Percentiles rank a stretch among this genome's conserved stretches.
These are phyloP conservation scores for Dendronephthya gigantea DNA, from an alignment of 64 coral and sea anemone species.

Conservation along the genomic window DNA sequence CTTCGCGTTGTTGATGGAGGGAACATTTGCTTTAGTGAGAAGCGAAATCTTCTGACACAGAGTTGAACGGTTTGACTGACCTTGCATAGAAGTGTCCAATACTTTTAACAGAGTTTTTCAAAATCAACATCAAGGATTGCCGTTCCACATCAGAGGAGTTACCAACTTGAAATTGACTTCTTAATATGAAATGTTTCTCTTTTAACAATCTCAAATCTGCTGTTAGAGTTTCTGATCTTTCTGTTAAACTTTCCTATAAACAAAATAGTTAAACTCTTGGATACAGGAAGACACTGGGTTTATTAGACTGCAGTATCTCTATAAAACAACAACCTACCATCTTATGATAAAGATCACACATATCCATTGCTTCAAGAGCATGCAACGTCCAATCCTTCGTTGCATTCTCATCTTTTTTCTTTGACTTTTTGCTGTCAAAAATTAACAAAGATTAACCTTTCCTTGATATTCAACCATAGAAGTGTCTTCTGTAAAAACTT, in stretches of 20 bases:
- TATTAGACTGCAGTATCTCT: too few relatives aligned
- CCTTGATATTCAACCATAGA: too few relatives aligned
- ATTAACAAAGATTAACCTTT: background rate
- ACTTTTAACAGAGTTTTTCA: background rate
- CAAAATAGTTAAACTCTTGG: background rate
- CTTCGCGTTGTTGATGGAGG: too few relatives aligned
- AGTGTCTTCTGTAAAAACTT: background rate
- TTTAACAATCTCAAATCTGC: conserved; percentile 4
- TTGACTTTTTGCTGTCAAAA: background rate
- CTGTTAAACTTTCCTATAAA: conserved; percentile 3
- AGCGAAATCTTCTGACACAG: too few relatives aligned
- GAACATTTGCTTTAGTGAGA: background rate
- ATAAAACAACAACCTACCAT: background rate
- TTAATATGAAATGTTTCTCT: background rate
- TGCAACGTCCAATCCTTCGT: background rate
- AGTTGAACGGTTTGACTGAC: background rate
- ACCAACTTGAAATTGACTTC: background rate
- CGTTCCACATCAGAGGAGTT: background rate
- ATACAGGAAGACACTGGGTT: too few relatives aligned
- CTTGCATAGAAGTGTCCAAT: conserved; percentile 7
- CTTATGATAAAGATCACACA: background rate
- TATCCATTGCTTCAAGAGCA: background rate
- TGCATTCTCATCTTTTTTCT: background rate
- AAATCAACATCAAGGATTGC: background rate
- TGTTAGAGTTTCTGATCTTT: background rate